phyloP scores from a whole-genome alignment of 2,113 vertebrate species.

The Gallinago undulata region DNA sequence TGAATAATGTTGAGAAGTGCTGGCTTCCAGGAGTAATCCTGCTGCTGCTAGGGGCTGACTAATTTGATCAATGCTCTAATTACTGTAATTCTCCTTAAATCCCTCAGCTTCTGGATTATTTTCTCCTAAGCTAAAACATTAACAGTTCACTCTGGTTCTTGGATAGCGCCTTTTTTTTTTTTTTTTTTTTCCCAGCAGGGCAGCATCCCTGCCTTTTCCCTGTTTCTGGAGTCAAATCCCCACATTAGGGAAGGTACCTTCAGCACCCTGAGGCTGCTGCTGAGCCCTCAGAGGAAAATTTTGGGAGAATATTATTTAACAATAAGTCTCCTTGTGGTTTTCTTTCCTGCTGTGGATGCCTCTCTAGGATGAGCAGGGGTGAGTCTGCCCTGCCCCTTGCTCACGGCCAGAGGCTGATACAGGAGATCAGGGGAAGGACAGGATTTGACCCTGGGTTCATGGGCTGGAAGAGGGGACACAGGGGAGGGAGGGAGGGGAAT shows the following conservation, averaged over 20 bases:
- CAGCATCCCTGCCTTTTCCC: not conserved
- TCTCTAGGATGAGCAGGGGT: not conserved
- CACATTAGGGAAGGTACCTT: not conserved
- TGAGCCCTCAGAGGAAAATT: not conserved
- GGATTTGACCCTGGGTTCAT: accelerated
- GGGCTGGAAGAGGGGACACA: not conserved
- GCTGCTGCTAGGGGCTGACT: not conserved
- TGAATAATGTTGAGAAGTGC: not conserved
- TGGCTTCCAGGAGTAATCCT: slow-evolving; percentile 23
- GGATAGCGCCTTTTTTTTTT: not conserved
- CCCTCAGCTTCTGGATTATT: slow-evolving; percentile 16
- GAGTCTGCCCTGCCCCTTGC: accelerated
- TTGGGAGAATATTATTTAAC: not conserved
- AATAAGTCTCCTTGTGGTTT: not conserved
- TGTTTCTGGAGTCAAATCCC: not conserved
- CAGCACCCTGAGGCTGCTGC: not conserved
- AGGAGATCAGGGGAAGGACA: not conserved
- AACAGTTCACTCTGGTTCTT: not conserved
- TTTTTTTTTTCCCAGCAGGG: not conserved
- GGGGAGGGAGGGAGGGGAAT: not conserved
- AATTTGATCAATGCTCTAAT: slow-evolving; percentile 40
- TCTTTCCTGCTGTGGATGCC: not conserved
- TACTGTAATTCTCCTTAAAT: slow-evolving; percentile 45
- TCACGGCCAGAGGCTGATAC: accelerated
- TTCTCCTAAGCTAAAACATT: not conserved